Conservation (phyloP, 2,797 vertebrate species). For the Neomorphus geoffroyi region DNA sequence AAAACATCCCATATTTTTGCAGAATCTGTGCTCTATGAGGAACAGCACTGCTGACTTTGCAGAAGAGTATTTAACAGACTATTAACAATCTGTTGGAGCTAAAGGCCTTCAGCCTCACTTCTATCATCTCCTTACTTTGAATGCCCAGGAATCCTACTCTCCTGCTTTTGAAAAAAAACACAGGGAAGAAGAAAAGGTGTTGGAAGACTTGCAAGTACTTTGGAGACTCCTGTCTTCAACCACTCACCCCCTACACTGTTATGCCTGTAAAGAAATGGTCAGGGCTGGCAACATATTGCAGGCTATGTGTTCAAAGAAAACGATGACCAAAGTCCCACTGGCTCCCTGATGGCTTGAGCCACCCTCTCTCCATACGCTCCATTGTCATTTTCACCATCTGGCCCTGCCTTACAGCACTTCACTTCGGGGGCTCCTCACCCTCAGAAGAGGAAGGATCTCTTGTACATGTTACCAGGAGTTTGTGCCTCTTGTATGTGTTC, state of each 20-base stretch:
- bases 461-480: background rate
- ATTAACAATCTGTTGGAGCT: background rate
- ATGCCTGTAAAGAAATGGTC: background rate
- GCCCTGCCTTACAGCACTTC: background rate
- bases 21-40: background rate
- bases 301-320: background rate
- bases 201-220: background rate
- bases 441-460: background rate
- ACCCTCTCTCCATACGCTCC: background rate
- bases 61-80: background rate
- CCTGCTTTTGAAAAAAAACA: background rate
- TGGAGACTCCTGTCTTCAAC: background rate
- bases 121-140: background rate
- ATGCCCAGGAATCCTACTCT: background rate
- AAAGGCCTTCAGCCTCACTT: slow-evolving; percentile 13
- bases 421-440: background rate
- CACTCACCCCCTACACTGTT: background rate
- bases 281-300: background rate
- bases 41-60: slow-evolving; percentile 3
- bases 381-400: background rate
- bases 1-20: background rate
- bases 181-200: background rate
- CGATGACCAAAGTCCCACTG: background rate
- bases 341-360: background rate
- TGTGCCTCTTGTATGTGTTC: background rate